Conservation (phyloP, 2,797 vertebrate genomes). For the Eulemur coronatus region DNA sequence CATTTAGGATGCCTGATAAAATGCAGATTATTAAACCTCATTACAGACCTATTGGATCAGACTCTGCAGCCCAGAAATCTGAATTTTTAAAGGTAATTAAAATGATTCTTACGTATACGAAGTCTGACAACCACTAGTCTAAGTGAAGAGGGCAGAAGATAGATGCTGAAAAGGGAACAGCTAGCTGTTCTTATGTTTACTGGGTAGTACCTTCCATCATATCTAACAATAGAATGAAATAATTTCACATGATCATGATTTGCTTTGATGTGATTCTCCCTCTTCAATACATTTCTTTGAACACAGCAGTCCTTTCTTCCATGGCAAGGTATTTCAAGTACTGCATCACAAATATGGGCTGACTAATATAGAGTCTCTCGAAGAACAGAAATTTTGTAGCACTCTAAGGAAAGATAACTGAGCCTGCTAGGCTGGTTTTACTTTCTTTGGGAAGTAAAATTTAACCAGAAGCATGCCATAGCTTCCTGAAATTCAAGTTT, state of each 20-base stretch:
- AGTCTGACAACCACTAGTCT: constrained; percentile 45
- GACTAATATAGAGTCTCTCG: not conserved
- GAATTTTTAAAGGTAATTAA: not conserved
- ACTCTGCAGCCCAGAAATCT: not conserved
- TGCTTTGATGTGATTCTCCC: constrained; percentile 36
- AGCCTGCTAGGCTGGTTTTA: constrained; percentile 3
- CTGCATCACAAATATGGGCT: constrained; percentile 18
- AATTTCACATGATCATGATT: constrained; percentile 43
- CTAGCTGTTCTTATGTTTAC: constrained; percentile 19
- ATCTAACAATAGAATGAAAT: constrained; percentile 40
- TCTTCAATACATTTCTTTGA: constrained; percentile 38
- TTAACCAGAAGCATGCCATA: not conserved
- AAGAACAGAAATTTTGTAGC: constrained; percentile 28
- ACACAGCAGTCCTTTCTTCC: constrained; percentile 31
- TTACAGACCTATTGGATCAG: not conserved
- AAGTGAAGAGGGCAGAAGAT: constrained; percentile 38
- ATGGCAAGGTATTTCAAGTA: constrained; percentile 17
- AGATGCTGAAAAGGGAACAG: constrained; percentile 32
- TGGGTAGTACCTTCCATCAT: not conserved
- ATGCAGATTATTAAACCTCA: not conserved
- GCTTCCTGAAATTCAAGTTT: constrained; percentile 28
- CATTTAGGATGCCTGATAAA: constrained; percentile 28
- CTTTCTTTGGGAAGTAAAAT: constrained; percentile 36
- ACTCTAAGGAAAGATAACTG: constrained; percentile 31
- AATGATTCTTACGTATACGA: not conserved